Percentiles rank a stretch among this genome's conserved stretches.
Evolutionary conservation across 2,797 vertebrate species (phyloP).

Genomic region (Lagocephalus sceleratus): DNA sequence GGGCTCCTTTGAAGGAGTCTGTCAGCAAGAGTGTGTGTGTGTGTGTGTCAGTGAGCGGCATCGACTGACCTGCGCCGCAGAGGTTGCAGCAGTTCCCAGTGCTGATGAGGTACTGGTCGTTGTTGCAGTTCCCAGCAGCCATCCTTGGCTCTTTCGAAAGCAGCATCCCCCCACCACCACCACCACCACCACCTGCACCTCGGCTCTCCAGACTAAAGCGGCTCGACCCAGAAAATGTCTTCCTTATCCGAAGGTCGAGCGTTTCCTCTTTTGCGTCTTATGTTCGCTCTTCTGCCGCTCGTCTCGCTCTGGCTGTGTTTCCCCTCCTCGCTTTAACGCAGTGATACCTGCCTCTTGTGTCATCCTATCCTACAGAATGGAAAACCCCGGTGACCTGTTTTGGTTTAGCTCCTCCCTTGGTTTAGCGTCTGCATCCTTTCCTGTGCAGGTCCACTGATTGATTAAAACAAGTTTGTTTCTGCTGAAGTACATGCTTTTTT

Average conservation of each 20-base stretch:
- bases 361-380: constrained; percentile 57
- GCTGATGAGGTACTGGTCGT: accelerated
- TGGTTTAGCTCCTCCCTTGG: constrained; percentile 15
- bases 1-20: too few species aligned
- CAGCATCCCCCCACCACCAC: constrained; percentile 12
- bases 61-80: constrained; percentile 61
- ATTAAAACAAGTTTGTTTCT: constrained; percentile 23
- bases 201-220: background rate
- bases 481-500: background rate
- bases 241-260: too few species aligned
- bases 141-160: constrained; percentile 18
- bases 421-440: constrained; percentile 31
- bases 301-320: constrained; percentile 28
- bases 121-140: background rate
- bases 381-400: constrained; percentile 56
- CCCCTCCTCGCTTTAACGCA: constrained; percentile 28
- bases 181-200: too few species aligned
- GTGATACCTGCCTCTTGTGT: constrained; percentile 35
- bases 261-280: constrained; percentile 7
- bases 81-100: constrained; percentile 28
- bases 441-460: constrained; percentile 27
- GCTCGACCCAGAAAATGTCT: too few species aligned
- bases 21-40: too few species aligned
- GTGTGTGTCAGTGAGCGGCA: background rate
- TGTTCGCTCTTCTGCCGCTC: constrained; percentile 13